A percentile compares a stretch with the other conserved stretches of the same genome.
Evolutionary conservation across 2,797 vertebrate species (phyloP).

Genomic region (Cetoscarus ocellatus): DNA sequence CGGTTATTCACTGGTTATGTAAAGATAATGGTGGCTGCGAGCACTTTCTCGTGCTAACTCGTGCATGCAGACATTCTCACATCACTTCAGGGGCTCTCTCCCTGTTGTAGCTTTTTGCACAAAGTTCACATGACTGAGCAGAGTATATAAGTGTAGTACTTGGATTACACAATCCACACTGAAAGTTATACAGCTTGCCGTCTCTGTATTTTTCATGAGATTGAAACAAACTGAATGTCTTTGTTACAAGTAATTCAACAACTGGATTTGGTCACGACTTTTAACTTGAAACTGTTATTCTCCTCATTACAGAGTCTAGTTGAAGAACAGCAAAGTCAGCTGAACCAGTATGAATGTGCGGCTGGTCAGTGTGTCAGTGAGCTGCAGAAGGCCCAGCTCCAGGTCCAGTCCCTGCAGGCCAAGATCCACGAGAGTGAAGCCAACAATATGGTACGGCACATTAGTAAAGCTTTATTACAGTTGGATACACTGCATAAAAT

Average conservation of each 20-base stretch:
- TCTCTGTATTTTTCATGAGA: slow-evolving; percentile 29
- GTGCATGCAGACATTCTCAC: slow-evolving; percentile 40
- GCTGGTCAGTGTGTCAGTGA: slow-evolving; percentile 81
- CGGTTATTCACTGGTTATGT: slow-evolving; percentile 38
- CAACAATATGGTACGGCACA: slow-evolving; percentile 89
- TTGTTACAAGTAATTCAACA: slow-evolving; percentile 18
- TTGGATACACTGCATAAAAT: not conserved
- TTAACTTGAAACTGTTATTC: not conserved
- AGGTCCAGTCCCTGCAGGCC: slow-evolving; percentile 87
- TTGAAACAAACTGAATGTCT: slow-evolving; percentile 16
- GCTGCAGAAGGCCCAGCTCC: slow-evolving; percentile 87
- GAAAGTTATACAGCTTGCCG: not conserved
- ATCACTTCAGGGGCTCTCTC: slow-evolving; percentile 17
- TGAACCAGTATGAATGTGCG: slow-evolving; percentile 83
- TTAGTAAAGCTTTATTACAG: not conserved
- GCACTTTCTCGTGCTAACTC: slow-evolving; percentile 33
- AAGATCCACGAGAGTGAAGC: slow-evolving; percentile 89
- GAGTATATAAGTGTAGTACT: slow-evolving; percentile 18
- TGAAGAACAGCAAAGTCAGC: slow-evolving; percentile 86
- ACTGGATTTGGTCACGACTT: not conserved
- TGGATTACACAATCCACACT: slow-evolving; percentile 31
- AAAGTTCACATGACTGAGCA: slow-evolving; percentile 39
- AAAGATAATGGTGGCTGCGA: slow-evolving; percentile 30
- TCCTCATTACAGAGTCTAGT: slow-evolving; percentile 82
- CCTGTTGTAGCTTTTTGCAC: slow-evolving; percentile 23